Percentiles rank a stretch among this genome's conserved stretches.
phyloP scores from a whole-genome alignment of 2,888 invertebrate species.

The Conomelus anceps region DNA sequence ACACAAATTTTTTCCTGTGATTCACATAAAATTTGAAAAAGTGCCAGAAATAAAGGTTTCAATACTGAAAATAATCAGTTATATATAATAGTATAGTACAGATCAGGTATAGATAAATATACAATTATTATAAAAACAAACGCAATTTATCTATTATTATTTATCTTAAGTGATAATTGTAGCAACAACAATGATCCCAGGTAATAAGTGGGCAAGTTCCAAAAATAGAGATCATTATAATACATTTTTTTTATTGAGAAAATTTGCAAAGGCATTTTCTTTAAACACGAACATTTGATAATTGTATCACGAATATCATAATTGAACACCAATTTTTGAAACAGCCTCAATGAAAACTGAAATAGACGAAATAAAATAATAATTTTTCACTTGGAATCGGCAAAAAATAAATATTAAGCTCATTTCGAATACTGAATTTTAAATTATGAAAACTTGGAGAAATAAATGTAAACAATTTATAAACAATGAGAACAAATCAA shows the following conservation, averaged over 20 bases:
- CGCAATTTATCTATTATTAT: background rate
- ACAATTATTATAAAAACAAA: background rate
- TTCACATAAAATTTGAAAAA: background rate
- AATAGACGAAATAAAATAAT: background rate
- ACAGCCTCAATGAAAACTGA: background rate
- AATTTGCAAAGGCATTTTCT: background rate
- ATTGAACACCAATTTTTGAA: background rate
- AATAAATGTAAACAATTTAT: too few relatives aligned
- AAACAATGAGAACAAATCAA: background rate
- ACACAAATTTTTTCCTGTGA: background rate
- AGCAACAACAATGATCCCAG: background rate
- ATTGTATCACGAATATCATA: too few relatives aligned
- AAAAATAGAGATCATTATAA: background rate
- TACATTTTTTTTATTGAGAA: background rate
- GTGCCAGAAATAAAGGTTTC: background rate
- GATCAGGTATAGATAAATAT: background rate
- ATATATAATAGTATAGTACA: background rate
- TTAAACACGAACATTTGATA: too few relatives aligned
- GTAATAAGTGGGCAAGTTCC: background rate
- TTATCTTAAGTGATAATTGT: background rate
- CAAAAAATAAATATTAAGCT: too few relatives aligned
- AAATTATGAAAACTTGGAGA: too few relatives aligned
- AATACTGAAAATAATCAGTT: background rate
- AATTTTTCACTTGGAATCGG: too few relatives aligned
- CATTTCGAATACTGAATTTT: too few relatives aligned